Conservation (phyloP, 2,888 invertebrate genomes). For the Cantharis rufa region DNA sequence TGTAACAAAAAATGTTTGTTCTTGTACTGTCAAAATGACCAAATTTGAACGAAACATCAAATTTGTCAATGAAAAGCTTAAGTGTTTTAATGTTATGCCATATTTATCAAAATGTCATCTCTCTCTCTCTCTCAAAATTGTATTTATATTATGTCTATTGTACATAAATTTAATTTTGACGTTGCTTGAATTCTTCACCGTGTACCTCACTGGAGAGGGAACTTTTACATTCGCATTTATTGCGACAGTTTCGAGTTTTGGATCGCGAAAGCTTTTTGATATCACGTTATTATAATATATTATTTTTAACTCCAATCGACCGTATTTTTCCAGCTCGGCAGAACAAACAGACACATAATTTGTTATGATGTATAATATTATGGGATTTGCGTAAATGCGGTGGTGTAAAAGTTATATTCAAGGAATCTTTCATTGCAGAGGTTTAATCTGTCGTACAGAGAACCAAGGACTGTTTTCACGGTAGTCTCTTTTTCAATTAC, state of each 20-base stretch:
- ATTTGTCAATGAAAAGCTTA: slow-evolving; percentile 16
- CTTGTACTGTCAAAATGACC: slow-evolving; percentile 11
- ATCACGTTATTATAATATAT: background rate
- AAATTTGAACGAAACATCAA: slow-evolving; percentile 10
- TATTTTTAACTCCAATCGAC: background rate
- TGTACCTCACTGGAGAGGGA: background rate
- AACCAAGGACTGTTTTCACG: slow-evolving; percentile 53
- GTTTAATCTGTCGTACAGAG: slow-evolving; percentile 57
- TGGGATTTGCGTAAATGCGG: background rate
- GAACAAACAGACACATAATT: background rate
- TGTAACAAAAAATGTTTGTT: background rate
- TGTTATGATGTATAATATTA: too few species aligned
- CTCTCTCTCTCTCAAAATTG: background rate
- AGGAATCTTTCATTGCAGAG: slow-evolving; percentile 47
- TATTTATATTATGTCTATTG: slow-evolving; percentile 17
- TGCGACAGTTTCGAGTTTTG: background rate
- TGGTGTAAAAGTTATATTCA: slow-evolving; percentile 6
- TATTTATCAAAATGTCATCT: background rate
- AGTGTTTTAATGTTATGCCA: slow-evolving; percentile 6
- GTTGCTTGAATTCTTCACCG: slow-evolving; percentile 20
- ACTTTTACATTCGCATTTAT: background rate
- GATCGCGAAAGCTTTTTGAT: background rate
- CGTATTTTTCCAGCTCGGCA: background rate
- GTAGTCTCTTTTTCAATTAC: slow-evolving; percentile 18
- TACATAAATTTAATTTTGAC: slow-evolving; percentile 20